Base-by-base conservation (phyloP, 2,888 invertebrate species). In the Leptura quadrifasciata region DNA sequence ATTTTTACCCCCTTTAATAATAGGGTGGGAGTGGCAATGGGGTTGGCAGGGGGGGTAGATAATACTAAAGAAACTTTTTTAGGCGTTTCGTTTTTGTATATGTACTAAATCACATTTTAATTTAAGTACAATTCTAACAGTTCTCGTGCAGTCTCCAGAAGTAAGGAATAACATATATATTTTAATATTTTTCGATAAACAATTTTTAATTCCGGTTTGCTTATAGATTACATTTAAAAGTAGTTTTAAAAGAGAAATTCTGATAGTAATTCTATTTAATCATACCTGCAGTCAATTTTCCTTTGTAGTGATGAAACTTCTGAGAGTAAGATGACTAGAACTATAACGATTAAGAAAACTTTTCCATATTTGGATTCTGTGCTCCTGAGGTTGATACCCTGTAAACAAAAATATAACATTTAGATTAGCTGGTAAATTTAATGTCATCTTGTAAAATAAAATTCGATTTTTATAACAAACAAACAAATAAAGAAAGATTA, bases 211-310 rank as follows among this genome's bases (percentile, higher is more conserved):
- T 47, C 18, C 3, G 20, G n/a, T 17, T 15, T 67, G 17, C 4
- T 52, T 52, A 17, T 52, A 52, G 17, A 15, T 52, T 52, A 15
- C 5, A 6, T 17, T 4, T 15, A 15, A 52, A 52, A 17, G 15
- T 17, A 4, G n/a, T 10, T 17, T 8, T 31, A 6, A 0, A 31
- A 31, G 27, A 31, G 27, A 31, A 31, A 31, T 31, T 31, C 6
- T 2, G 27, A 31, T 31, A 31, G 0, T n/a, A n/a, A 31, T 31
- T 6, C 27, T 6, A 31, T 31, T 31, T 18, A 5, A 21, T 39
- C 35, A 58, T 70, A 78, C 81, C 81, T 79, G 76, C 80, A 81
- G 71, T 79, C 74, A 21, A 77, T 79, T 35, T 39, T 74, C 67
- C 71, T 70, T 72, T 75, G 71, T 70, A 61, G 67, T 9, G 75